Evolutionary conservation across 2,797 vertebrate species (phyloP).

Genomic region (Harpia harpyja): DNA sequence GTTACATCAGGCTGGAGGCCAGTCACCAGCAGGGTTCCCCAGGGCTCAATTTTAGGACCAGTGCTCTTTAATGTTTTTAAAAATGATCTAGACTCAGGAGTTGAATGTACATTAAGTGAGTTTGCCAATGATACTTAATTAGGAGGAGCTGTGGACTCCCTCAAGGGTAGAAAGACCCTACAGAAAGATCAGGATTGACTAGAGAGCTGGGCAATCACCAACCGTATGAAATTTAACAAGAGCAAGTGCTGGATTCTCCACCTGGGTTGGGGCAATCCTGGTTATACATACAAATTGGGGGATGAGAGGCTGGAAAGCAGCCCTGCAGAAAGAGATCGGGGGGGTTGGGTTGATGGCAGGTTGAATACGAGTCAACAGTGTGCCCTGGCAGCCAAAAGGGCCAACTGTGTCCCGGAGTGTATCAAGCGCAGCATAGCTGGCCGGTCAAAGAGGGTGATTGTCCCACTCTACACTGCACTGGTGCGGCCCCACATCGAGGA

Average conservation of each 20-base stretch:
- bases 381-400: background rate
- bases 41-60: no score
- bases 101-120: no score
- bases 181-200: background rate
- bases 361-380: background rate
- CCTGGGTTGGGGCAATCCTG: background rate
- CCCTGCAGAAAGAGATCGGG: background rate
- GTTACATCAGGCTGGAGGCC: background rate
- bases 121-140: no score
- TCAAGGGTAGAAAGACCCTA: no score
- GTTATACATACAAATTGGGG: background rate
- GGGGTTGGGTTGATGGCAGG: background rate
- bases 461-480: background rate
- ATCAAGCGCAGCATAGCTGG: background rate
- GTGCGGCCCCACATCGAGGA: background rate
- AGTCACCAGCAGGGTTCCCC: no score
- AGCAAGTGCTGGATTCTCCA: background rate
- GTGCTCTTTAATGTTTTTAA: background rate
- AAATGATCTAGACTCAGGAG: background rate
- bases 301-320: background rate
- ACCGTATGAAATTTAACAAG: background rate
- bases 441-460: accelerated
- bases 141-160: no score
- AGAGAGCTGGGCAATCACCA: background rate
- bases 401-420: background rate